Base-by-base conservation (phyloP, 2,797 vertebrate species). In the Sarcoramphus papa region DNA sequence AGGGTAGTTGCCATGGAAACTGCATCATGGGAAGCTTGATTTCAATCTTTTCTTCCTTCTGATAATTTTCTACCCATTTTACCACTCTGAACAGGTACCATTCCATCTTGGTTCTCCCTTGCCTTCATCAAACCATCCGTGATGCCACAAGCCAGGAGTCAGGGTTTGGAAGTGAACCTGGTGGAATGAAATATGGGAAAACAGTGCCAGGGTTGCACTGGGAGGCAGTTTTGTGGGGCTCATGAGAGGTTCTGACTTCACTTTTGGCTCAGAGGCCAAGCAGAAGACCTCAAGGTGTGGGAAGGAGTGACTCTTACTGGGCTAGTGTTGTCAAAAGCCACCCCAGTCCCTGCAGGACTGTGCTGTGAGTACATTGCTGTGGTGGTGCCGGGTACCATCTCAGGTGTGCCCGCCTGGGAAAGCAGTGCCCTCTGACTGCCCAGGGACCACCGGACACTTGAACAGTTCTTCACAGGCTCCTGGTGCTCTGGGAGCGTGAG, bases 1-100 rank as follows among this genome's bases (percentile, higher is more conserved):
- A 89, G 97, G 95, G 94, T 85, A 95, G 95, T 97, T 94, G 87
- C 63, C 87, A 94, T 95, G 73, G 95, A 81, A 97, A 97, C 94
- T 37, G 65, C 78, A 85, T 95, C 72, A 75, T 0, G 83, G 89
- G 68, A 83, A 93, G 84, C 81, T 94, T 96, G 31, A 69, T 90
- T 92, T 94, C 50, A 92, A 64, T 72, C 60, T 92, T 94, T 76
- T 81, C 35, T 86, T 91, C 72, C 25, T 88, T 72, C 50, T 93
- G 89, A 68, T 88, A 48, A 67, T 88, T 94, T 96, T 83, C 57
- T 80, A 60, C 81, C 86, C 67, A 41, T 85, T 94, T 95, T 74
- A 50, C 37, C 35, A 35, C 74, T 82, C 45, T 64, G 45, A 85
- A 41, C 37, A 80, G 50, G 41, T 77, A 53, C 53, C 48, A 37